Evolutionary conservation across 2,888 invertebrate genomes (phyloP).

Genomic region (Ophion slaviceki): DNA sequence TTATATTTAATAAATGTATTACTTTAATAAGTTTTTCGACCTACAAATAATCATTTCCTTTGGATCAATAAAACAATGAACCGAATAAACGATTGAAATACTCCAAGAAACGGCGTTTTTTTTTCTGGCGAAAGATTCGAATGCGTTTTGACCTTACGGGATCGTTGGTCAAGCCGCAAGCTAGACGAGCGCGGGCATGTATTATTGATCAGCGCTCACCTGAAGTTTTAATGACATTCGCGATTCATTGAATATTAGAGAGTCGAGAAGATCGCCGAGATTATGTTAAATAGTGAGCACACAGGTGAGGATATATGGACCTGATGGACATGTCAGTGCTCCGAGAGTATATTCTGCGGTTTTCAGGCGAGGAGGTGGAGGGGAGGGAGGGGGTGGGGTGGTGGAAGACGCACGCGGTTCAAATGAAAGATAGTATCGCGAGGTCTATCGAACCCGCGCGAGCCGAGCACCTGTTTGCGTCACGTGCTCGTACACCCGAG

Average conservation of each 20-base stretch:
- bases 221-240: background rate
- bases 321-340: slow-evolving; percentile 11
- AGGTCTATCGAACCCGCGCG: slow-evolving; percentile 30
- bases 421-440: background rate
- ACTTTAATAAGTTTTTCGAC: no score
- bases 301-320: slow-evolving; percentile 8
- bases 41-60: no score
- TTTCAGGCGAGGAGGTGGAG: background rate
- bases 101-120: slow-evolving; percentile 46
- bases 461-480: slow-evolving; percentile 8
- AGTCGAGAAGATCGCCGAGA: slow-evolving; percentile 14
- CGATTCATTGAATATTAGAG: slow-evolving; percentile 23
- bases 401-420: background rate
- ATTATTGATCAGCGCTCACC: slow-evolving; percentile 15
- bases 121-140: slow-evolving; percentile 63
- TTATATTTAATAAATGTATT: no score
- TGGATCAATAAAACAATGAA: no score
- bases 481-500: slow-evolving; percentile 9
- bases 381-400: background rate
- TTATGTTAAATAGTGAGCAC: background rate
- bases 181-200: background rate
- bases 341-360: slow-evolving; percentile 3
- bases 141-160: slow-evolving; percentile 69
- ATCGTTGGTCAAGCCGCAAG: slow-evolving; percentile 4
- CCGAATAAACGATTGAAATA: no score